phyloP scores from a whole-genome alignment of 2,113 vertebrate genomes.

The Hyaena hyaena region DNA sequence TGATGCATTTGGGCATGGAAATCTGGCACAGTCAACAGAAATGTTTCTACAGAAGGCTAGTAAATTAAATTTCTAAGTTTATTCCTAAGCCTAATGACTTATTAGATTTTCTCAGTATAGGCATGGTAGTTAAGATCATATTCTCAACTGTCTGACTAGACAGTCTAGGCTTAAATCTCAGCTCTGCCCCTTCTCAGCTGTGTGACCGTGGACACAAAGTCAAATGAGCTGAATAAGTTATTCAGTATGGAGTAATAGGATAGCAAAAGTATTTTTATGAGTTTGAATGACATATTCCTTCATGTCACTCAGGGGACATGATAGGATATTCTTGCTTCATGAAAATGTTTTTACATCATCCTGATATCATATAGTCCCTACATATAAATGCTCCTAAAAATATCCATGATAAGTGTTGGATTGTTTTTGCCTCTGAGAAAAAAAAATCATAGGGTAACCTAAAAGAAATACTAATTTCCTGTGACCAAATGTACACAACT shows the following conservation, averaged over 20 bases:
- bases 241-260: slow-evolving; percentile 33
- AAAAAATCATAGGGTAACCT: neutral
- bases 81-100: neutral
- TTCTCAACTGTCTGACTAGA: neutral
- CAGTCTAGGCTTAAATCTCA: neutral
- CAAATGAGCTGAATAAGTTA: slow-evolving; percentile 28
- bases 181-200: neutral
- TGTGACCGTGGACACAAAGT: neutral
- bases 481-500: neutral
- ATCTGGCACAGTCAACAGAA: neutral
- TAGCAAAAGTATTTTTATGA: slow-evolving; percentile 74
- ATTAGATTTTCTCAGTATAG: neutral
- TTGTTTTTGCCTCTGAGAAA: slow-evolving; percentile 42
- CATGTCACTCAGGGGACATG: slow-evolving; percentile 51
- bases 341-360: slow-evolving; percentile 68
- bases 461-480: slow-evolving; percentile 11
- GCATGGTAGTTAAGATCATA: neutral
- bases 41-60: neutral
- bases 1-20: neutral
- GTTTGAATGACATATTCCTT: slow-evolving; percentile 30
- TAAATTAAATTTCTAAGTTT: neutral
- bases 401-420: slow-evolving; percentile 26
- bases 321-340: neutral
- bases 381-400: slow-evolving; percentile 72
- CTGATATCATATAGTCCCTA: slow-evolving; percentile 46